phyloP scores from a whole-genome alignment of 2,113 vertebrate genomes.

The Drymodes brunneopygia region DNA sequence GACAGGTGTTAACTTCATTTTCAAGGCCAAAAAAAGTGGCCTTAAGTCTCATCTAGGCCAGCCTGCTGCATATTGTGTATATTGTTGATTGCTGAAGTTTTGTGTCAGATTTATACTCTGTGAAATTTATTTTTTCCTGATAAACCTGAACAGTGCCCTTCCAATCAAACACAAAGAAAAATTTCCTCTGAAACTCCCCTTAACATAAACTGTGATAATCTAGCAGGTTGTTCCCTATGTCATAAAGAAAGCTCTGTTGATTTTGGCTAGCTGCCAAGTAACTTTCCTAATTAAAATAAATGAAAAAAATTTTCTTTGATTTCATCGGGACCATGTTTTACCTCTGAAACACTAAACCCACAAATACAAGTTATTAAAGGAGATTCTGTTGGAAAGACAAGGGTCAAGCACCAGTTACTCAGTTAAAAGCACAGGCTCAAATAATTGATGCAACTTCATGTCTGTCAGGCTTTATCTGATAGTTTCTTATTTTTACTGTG shows the following conservation, averaged over 20 bases:
- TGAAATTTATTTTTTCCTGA: background rate
- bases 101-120: background rate
- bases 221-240: background rate
- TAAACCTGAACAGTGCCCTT: rapidly evolving
- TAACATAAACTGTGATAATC: background rate
- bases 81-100: background rate
- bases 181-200: background rate
- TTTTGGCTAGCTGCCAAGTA: slow-evolving; percentile 5
- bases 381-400: background rate
- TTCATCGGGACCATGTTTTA: background rate
- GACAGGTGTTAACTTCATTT: background rate
- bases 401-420: background rate
- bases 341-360: background rate
- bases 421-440: background rate
- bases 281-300: background rate
- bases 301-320: background rate
- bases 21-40: background rate
- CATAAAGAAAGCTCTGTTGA: background rate
- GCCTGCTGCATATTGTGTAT: background rate
- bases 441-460: background rate
- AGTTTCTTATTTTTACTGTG: background rate
- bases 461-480: background rate
- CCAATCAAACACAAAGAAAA: background rate
- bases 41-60: background rate
- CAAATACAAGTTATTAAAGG: background rate